A percentile compares a stretch with the other conserved stretches of the same genome.
Evolutionary conservation across 2,113 vertebrate genomes (phyloP).

Genomic region (Alethe diademata): DNA sequence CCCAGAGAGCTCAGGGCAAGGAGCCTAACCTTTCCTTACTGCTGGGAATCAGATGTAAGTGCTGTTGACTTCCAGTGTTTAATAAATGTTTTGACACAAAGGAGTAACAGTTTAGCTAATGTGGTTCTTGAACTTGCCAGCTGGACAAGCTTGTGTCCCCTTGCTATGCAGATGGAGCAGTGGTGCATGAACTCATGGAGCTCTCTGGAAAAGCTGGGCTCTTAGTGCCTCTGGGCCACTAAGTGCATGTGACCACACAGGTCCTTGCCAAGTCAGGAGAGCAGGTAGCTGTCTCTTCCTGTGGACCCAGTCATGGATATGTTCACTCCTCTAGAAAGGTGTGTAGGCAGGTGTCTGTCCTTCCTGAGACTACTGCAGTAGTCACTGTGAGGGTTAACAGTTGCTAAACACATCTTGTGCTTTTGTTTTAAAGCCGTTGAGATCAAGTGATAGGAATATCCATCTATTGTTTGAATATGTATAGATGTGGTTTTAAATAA

Average conservation of each 20-base stretch:
- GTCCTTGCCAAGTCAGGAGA: not conserved
- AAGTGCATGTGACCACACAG: not conserved
- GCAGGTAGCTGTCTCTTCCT: not conserved
- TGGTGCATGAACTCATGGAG: not conserved
- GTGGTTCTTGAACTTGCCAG: not conserved
- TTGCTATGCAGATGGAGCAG: not conserved
- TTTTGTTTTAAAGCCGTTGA: not conserved
- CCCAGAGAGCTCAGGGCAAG: constrained; percentile 90
- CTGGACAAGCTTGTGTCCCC: not conserved
- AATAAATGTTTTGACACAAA: not conserved
- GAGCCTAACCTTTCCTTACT: constrained; percentile 93
- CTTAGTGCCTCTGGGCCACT: not conserved
- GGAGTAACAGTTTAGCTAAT: not conserved
- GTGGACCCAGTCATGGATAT: fast-evolving
- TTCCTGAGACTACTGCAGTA: not conserved
- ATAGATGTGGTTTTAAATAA: not conserved
- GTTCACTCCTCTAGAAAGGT: not conserved
- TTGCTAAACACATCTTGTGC: not conserved
- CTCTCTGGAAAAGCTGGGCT: not conserved
- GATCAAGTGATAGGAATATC: not conserved
- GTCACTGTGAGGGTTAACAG: not conserved
- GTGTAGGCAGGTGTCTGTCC: not conserved
- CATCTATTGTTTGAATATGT: not conserved
- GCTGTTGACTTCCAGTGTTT: not conserved
- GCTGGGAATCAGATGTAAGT: constrained; percentile 92